Evolutionary conservation across 2,113 vertebrate genomes (phyloP), one percentile per base, ranked within the genome.

Genomic region (Lipophrys pholis): DNA sequence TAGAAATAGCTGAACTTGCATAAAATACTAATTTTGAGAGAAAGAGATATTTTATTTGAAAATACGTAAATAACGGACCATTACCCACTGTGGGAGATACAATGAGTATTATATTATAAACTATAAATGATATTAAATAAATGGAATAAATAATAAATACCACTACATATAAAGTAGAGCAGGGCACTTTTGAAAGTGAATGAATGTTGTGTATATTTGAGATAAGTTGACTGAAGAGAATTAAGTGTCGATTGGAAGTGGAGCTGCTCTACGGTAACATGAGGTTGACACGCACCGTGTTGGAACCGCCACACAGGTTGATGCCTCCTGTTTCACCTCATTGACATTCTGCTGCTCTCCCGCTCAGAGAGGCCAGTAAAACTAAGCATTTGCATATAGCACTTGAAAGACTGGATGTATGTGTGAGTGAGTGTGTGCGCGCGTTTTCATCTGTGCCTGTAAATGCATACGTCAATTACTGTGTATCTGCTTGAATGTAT

Each of bases 341-440:
- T 87, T 89, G 78, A 77, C 83, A 90, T 90, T 84, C 85, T 61
- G 55, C 74, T 71, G 81, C 60, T 75, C 71, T 56, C 54, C 63
- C 52, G 36, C 80, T 68, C 46, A 40, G 52, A 71, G 64, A 46
- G 51, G 48, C 45, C 72, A 68, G 42, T 81, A 71, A 86, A 89
- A 71, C 65, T 8, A 55, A 51, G 43, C 56, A 87, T 88, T 82
- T 83, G 69, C 83, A 90, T 87, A 78, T 76, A 73, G 40, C 48
- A 74, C 67, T 59, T 72, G 9, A 79, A 49, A 21, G 21, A 30
- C 21, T 39, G 5, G 42, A 7, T 48, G 35, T 65, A 62, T 58
- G 16, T 14, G 10, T 14, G 8, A 42, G 52, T 59, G 9, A 68
- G 17, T 48, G 39, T 38, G 14, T 45, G 21, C 4, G 21, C 4